Evolutionary conservation across 2,113 vertebrate genomes (phyloP).

Genomic region (Bostrychus sinensis): DNA sequence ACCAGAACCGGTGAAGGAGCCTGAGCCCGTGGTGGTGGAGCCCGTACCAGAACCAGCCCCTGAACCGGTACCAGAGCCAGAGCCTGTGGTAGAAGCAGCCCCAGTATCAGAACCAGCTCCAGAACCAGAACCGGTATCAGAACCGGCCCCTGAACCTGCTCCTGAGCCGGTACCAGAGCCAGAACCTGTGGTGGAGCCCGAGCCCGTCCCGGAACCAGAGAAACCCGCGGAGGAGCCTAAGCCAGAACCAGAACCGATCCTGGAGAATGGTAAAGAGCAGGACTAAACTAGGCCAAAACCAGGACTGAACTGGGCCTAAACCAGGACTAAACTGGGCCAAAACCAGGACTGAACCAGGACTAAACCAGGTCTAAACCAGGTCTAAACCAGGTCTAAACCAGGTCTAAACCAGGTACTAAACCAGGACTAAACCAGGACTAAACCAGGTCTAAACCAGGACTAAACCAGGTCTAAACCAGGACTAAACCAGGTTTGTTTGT

Average conservation of each 20-base stretch:
- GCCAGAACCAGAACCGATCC: neutral
- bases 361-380: no score
- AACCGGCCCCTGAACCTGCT: neutral
- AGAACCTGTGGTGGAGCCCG: neutral
- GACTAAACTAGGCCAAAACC: neutral
- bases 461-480: no score
- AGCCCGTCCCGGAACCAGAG: neutral
- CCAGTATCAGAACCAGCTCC: constrained; percentile 1
- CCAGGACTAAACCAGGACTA: no score
- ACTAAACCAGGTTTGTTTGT: no score
- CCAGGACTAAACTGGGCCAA: no score
- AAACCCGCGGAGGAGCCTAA: no score
- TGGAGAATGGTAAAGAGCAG: constrained; percentile 29
- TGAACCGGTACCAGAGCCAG: constrained; percentile 4
- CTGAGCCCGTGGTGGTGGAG: no score
- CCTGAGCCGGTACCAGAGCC: neutral
- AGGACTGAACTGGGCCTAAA: neutral
- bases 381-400: no score
- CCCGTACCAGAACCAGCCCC: constrained; percentile 9
- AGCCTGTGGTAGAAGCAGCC: neutral
- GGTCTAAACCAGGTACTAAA: no score
- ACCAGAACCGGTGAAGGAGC: neutral
- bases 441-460: no score
- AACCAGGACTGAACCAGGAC: neutral
- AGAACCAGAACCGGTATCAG: constrained; percentile 2